phyloP scores from a whole-genome alignment of 2,113 vertebrate species.

The Acanthochromis polyacanthus region DNA sequence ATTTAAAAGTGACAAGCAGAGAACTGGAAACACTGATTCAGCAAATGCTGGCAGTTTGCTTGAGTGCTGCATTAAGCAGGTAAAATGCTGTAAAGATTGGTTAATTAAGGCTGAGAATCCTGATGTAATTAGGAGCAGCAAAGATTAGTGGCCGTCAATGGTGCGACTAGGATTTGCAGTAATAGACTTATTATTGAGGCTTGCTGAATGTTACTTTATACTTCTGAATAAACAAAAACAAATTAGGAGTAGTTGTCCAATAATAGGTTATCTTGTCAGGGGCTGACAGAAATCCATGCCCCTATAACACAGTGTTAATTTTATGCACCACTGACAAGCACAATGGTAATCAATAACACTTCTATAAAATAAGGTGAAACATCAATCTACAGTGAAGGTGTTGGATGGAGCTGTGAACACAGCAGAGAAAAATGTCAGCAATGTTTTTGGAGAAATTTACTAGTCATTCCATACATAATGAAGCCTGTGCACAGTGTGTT shows the following conservation, averaged over 20 bases:
- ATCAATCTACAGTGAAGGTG: conserved; percentile 79
- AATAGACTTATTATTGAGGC: conserved; percentile 86
- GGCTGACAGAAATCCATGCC: conserved; percentile 85
- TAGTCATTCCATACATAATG: conserved; percentile 18
- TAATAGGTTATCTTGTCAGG: conserved; percentile 87
- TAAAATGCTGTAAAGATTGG: conserved; percentile 85
- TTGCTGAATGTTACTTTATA: conserved; percentile 84
- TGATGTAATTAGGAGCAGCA: conserved; percentile 86
- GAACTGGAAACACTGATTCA: conserved; percentile 60
- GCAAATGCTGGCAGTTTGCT: conserved; percentile 67
- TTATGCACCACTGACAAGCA: conserved; percentile 87
- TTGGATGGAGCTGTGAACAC: conserved; percentile 32
- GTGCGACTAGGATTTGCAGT: conserved; percentile 74
- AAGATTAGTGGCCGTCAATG: conserved; percentile 84
- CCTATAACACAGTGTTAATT: conserved; percentile 88
- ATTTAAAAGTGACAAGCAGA: neutral
- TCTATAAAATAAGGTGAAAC: conserved; percentile 82
- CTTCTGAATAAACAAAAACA: conserved; percentile 89
- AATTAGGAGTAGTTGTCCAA: conserved; percentile 83
- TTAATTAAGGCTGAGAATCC: conserved; percentile 86
- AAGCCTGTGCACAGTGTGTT: conserved; percentile 13
- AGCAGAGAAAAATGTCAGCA: conserved; percentile 35
- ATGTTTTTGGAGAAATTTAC: conserved; percentile 20
- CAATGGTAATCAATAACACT: conserved; percentile 80
- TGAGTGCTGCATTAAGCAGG: conserved; percentile 81